Evolutionary conservation across 1,140 invertebrate species (phyloP), one percentile per base, ranked within the genome.

Genomic region (Scaptodrosophila lebanonensis): DNA sequence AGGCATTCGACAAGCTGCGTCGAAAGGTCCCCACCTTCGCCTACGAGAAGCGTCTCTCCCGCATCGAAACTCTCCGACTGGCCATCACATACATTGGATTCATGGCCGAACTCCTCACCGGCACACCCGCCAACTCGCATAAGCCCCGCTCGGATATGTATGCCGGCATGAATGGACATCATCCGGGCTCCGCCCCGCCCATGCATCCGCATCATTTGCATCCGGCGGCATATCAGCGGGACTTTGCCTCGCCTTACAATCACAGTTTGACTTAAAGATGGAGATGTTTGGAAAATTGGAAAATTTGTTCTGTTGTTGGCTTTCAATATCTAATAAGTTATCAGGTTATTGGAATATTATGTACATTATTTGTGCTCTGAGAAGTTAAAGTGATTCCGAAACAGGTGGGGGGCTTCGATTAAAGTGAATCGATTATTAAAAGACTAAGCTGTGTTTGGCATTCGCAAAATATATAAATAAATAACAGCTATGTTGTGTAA

Each of bases 1-100:
- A 98, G 84, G 97, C 97, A 2, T 99, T 99, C 83, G 97, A 99
- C 79, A 95, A 96, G 84, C 87, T 98, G 17, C 89, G 95, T 7
- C 89, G 95, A 67, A 97, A 97, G 89, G 97, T 99, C 7, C 98
- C 98, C 15, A 99, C 98, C 1, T 99, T 99, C 87, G 98, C 98
- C 0, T 99, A 99, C 82, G 98, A 99, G 87, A 99, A 99, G 86
- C 91, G 98, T 0, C 90, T 99, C 0, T 99, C 98, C 0, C 94
- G 98, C 75, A 99, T 99, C 70, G 98, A 99, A 89, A 99, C 98
- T 0, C 89, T 99, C 0, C 91, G 97, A 0, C 88, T 99, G 68
- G 98, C 98, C 5, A 99, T 99, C 66, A 98, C 97, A 6, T 99
- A 99, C 87, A 99, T 99, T 65, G 94, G 95, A 25, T 97, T 99